Evolutionary conservation across 2,797 vertebrate genomes (phyloP), one percentile per base, ranked within the genome.

Genomic region (Helicolenus hilgendorfi): DNA sequence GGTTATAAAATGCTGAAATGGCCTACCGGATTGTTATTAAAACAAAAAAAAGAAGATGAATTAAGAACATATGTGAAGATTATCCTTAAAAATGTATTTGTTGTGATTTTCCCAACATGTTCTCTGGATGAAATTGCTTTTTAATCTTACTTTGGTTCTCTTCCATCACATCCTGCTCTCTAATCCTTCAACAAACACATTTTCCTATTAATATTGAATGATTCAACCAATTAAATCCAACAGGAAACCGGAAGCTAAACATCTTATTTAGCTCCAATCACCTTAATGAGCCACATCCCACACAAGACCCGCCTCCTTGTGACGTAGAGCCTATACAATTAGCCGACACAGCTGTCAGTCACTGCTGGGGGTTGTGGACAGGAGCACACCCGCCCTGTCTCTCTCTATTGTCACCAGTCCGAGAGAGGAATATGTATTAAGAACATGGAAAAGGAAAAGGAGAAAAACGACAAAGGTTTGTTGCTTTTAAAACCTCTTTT

Each of bases 391-490:
- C 84, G 20, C 75, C 63, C 68, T 77, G 38, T 45, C 14, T 15
- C 38, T 41, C 38, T 93, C 84, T 64, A 84, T 94, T 92, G 92
- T 93, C 72, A 85, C 36, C 27, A 65, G 77, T 26, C 26, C 8
- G 80, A 36, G 27, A 74, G 27, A 74, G 27, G 41, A 76, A 27
- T 59, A 13, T 72, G 63, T 77, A 58, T 22, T 60, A 29, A 31
- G 3, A 86, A 70, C 87, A 87, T 92, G 83, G 92, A 94, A 55
- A 92, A n/a, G 49, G 49, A 53, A 53, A 53, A 65, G 59, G 91
- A 91, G 72, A 90, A 22, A 36, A 83, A 55, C 56, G 77, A 63
- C 55, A 88, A 94, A 96, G 95, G 97, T 97, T 2, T 3, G 4
- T 2, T 14, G 27, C 7, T 18, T 20, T 38, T 38, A 1, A 35